Base-by-base conservation (phyloP, 2,888 invertebrate species). In the Amiota communis region DNA sequence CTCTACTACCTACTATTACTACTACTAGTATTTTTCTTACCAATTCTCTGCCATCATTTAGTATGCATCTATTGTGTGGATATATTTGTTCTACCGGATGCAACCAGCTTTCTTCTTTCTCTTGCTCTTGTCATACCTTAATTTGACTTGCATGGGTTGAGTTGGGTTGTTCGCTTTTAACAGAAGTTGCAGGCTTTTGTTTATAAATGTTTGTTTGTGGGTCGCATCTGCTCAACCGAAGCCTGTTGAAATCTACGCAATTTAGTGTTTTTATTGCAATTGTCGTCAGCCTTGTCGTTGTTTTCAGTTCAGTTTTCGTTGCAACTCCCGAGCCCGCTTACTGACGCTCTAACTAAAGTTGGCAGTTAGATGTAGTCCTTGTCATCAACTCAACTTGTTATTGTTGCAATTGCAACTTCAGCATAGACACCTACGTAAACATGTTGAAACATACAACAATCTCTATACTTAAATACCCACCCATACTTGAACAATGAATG, bases 231-330 rank as follows among this genome's bases (percentile, higher is more conserved):
- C 48, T 65, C 65, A 49, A 36, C 36, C 36, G 36, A 36, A 36
- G 79, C 78, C 85, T 85, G 83, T 83, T 86, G 85, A 83, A 86
- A 86, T 85, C 86, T 83, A 79, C 86, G 85, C 85, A 86, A 85
- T 86, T 81, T 86, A 79, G 84, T 81, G 82, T 80, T 36, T 82
- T 83, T 86, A 80, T 83, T 77, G 17, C 53, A 49, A 47, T 23
- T 63, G 74, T 70, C 74, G 75, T 73, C 64, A 74, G 70, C 74
- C 74, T 61, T 74, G 71, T 20, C 71, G 74, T 48, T 71, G 67
- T 71, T 64, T 8, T 23, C 64, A n/a, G 15, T 46, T 15, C 1
- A n/a, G 63, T 3, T 6, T 15, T 3, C 46, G 63, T 3, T 6
- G 8, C n/a, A 6, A 6, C 36, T 36, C 36, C 36, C 36, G 36